phyloP scores from a whole-genome alignment of 2,113 vertebrate species.

The Rutilus rutilus region DNA sequence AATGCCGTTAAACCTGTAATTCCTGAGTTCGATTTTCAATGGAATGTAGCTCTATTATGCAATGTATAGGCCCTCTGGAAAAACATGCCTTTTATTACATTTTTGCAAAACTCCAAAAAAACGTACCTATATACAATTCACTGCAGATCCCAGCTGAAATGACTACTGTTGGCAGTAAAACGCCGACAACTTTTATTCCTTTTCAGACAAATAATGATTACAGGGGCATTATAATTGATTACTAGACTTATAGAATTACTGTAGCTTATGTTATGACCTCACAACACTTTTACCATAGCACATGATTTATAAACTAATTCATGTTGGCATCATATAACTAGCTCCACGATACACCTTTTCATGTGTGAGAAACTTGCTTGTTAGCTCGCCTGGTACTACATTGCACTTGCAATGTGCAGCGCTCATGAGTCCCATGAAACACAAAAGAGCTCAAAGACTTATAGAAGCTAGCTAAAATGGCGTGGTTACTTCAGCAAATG shows the following conservation, averaged over 20 bases:
- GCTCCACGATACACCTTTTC: background rate
- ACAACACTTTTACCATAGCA: background rate
- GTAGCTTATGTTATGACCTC: background rate
- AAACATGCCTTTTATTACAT: background rate
- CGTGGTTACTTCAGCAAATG: background rate
- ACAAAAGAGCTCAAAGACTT: background rate
- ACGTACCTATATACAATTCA: background rate
- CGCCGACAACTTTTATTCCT: background rate
- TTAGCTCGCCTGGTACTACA: background rate
- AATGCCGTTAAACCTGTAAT: background rate
- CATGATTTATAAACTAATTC: background rate
- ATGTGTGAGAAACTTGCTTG: background rate
- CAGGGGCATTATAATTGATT: background rate
- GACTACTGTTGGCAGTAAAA: background rate
- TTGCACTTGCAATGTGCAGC: background rate
- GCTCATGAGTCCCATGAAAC: background rate
- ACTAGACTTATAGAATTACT: background rate
- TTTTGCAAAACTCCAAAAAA: background rate
- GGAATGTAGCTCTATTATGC: background rate
- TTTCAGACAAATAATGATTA: background rate
- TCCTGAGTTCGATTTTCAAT: background rate
- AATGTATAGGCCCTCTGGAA: background rate
- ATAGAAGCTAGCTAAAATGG: background rate
- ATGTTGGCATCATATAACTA: background rate
- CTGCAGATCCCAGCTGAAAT: background rate